A percentile compares a stretch with the other conserved stretches of the same genome.
phyloP scores from a whole-genome alignment of 2,797 vertebrate species.

The Mergus octosetaceus region DNA sequence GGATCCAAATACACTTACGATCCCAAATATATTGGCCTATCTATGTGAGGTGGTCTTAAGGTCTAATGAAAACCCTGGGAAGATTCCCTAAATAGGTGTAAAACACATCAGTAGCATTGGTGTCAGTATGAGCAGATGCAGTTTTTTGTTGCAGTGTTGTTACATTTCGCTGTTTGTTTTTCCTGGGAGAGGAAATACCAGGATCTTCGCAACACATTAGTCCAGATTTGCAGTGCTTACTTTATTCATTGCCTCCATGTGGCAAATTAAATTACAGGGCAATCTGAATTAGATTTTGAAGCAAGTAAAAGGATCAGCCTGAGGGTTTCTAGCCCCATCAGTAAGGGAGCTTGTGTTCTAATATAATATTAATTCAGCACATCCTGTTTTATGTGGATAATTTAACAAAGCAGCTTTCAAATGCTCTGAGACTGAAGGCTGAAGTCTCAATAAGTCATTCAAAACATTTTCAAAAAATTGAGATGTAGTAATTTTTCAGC shows the following conservation, averaged over 20 bases:
- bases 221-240: not conserved
- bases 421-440: not conserved
- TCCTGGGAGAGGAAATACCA: not conserved
- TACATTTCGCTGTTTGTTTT: not conserved
- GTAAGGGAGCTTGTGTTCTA: conserved; percentile 8
- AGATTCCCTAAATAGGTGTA: not conserved
- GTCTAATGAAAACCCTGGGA: not conserved
- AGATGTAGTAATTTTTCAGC: not conserved
- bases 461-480: not conserved
- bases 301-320: not conserved
- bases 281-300: not conserved
- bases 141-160: not conserved
- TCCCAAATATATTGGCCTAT: not conserved
- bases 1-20: not conserved
- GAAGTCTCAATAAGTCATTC: not conserved
- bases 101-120: not conserved
- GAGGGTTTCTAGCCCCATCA: not conserved
- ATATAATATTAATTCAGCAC: conserved; percentile 40
- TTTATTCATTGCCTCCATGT: not conserved
- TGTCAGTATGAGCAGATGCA: not conserved
- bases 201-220: not conserved
- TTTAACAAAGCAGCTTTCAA: not conserved
- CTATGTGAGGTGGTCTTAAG: not conserved
- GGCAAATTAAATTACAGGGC: conserved; percentile 2
- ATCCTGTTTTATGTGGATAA: conserved; percentile 22